phyloP scores from a whole-genome alignment of 2,113 vertebrate species.

The Chiloscyllium plagiosum region DNA sequence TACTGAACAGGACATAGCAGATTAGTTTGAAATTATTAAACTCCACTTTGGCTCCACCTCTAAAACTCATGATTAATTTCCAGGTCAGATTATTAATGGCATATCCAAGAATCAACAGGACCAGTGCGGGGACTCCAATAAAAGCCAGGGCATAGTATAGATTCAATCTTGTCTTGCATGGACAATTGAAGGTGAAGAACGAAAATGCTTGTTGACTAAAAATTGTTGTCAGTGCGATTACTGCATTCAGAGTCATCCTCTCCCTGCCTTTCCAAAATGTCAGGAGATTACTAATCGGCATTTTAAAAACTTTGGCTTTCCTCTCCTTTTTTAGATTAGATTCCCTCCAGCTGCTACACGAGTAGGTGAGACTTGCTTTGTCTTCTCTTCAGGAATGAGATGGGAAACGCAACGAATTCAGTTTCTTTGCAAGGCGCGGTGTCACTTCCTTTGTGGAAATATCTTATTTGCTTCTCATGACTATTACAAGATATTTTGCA shows the following conservation, averaged over 20 bases:
- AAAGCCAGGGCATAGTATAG: slow-evolving; percentile 61
- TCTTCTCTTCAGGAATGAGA: neutral
- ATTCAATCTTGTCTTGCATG: slow-evolving; percentile 59
- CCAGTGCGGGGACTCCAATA: slow-evolving; percentile 56
- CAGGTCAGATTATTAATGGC: slow-evolving; percentile 59
- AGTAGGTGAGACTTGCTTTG: no score
- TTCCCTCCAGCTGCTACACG: neutral
- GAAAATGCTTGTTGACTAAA: slow-evolving; percentile 59
- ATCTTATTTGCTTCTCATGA: neutral
- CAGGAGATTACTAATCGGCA: slow-evolving; percentile 44
- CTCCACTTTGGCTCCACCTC: slow-evolving; percentile 43
- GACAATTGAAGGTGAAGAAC: slow-evolving; percentile 59
- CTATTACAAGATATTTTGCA: neutral
- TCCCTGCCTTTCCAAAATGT: slow-evolving; percentile 58
- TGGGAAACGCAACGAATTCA: neutral
- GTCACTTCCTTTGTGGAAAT: slow-evolving; percentile 11
- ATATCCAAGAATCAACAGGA: slow-evolving; percentile 59
- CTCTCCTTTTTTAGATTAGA: neutral
- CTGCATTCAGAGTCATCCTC: slow-evolving; percentile 49
- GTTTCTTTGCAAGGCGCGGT: neutral
- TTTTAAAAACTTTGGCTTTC: slow-evolving; percentile 28
- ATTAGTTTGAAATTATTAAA: slow-evolving; percentile 48
- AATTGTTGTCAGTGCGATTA: slow-evolving; percentile 56
- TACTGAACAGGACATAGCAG: slow-evolving; percentile 52
- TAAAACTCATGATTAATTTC: slow-evolving; percentile 52